Evolutionary conservation across 2,888 invertebrate species (phyloP).

Genomic region (Ditula angustiorana): DNA sequence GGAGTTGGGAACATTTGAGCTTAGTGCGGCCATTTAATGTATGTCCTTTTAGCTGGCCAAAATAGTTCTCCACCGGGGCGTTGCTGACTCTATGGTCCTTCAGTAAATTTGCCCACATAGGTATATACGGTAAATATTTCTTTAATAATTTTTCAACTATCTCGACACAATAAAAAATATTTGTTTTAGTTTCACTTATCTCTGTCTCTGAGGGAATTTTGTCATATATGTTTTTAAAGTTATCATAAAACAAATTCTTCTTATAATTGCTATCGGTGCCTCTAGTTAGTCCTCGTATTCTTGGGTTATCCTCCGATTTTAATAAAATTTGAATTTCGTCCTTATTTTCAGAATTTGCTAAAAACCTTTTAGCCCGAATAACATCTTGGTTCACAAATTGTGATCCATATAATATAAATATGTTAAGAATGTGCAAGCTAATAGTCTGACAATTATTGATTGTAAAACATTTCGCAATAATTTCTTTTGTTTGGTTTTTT

Average conservation of each 20-base stretch:
- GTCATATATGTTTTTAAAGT: not conserved
- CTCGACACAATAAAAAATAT: not conserved
- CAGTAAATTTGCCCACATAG: slow-evolving; percentile 1
- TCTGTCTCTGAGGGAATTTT: not conserved
- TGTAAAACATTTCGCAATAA: not conserved
- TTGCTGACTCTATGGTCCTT: not conserved
- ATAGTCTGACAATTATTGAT: no score
- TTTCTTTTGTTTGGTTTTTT: slow-evolving; percentile 1
- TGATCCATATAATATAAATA: no score
- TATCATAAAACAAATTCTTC: not conserved
- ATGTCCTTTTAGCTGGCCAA: not conserved
- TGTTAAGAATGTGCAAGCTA: no score
- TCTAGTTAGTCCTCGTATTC: no score
- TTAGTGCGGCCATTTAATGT: no score
- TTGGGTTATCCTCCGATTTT: no score
- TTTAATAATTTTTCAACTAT: not conserved
- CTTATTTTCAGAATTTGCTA: no score
- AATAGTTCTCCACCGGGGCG: slow-evolving; percentile 4
- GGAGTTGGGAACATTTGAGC: not conserved
- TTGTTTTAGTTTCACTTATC: not conserved
- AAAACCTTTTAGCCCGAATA: no score
- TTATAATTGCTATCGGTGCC: not conserved
- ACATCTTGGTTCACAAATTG: no score
- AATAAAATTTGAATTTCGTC: not conserved
- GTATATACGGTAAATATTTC: not conserved